Evolutionary conservation across 1,140 invertebrate species (phyloP), one percentile per base, ranked within the genome.

Genomic region (Euura lappo): DNA sequence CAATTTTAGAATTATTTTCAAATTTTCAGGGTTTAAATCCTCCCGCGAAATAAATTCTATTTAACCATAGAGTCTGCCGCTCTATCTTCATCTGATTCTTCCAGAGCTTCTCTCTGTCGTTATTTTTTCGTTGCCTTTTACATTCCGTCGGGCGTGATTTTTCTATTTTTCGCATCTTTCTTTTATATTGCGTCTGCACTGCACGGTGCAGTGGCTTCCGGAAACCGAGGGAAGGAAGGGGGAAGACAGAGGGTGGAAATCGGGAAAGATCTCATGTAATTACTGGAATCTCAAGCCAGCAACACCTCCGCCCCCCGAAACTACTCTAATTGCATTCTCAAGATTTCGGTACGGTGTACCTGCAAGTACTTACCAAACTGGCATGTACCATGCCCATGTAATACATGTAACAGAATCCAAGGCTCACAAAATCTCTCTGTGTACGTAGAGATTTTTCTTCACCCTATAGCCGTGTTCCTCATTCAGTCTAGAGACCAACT

Each of bases 281-380:
- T 60, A 60, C 51, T 60, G 51, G 51, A 60, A 60, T 60, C 51
- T 60, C 51, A 8, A 60, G 51, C 51, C 51, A 60, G 8, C 51
- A 60, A 60, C 51, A 60, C 51, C 51, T 60, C 51, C 8, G 51
- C 51, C 51, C 28, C 28, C 28, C 28, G 28, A 28, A 60, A 60
- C 51, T 60, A 8, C 51, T 60, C 51, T 60, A 60, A 60, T 60
- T 60, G 13, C 51, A 60, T 60, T 60, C 51, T 60, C 51, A n/a
- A 60, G 51, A 60, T 60, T 60, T 60, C 51, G 51, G 51, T 60
- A 60, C 28, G 1, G 51, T 6, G 51, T 60, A 6, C 51, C 10
- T 11, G 3, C 13, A 5, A 60, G 51, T 60, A 60, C 51, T 60
- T 60, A 60, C 51, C 51, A 3, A 6, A 60, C 8, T n/a, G 6